Evolutionary conservation across 1,140 invertebrate genomes (phyloP), one percentile per base, ranked within the genome.

Genomic region (Meloidogyne chitwoodi): DNA sequence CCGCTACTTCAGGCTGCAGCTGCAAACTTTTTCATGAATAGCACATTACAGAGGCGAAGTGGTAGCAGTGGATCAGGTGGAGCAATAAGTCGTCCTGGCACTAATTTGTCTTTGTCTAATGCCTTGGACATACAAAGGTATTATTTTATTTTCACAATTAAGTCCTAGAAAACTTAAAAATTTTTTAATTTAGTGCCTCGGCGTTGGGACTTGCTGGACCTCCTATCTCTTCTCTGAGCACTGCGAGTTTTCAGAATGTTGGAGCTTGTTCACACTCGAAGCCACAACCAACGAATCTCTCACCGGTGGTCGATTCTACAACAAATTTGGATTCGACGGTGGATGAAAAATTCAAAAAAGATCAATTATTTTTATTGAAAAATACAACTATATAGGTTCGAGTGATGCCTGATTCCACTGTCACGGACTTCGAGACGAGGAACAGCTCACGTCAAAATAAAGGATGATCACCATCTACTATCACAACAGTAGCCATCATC

Each of bases 1-100:
- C 76, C 76, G 12, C 41, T 77, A 38, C 31, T 76, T 31, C 48
- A 76, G 16, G 38, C 44, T 22, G 71, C 71, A 10, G 48, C 48
- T n/a, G 56, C 71, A 8, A 67, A 67, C 22, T 26, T 67, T 67
- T 22, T 67, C n/a, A 56, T 56, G 48, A 67, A 67, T 10, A 67
- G 65, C n/a, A 41, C 22, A 24, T 22, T 67, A n/a, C 65, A 67
- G 6, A 67, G 65, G 5, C 19, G 68, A 16, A 63, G 56, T 64
- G 64, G 56, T 29, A 64, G 71, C 41, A 73, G 22, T 63, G 56
- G 71, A 8, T 41, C 48, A 19, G 34, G 48, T n/a, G n/a, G 48
- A 14, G 41, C n/a, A 56, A n/a, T n/a, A 72, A 31, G 29, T 61
- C 22, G 22, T 16, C 31, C 12, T 16, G 8, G 44, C 19, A 29